A percentile compares a stretch with the other conserved stretches of the same genome.
Conservation (phyloP, 2,797 vertebrate genomes). For the Neostethus bicornis region DNA sequence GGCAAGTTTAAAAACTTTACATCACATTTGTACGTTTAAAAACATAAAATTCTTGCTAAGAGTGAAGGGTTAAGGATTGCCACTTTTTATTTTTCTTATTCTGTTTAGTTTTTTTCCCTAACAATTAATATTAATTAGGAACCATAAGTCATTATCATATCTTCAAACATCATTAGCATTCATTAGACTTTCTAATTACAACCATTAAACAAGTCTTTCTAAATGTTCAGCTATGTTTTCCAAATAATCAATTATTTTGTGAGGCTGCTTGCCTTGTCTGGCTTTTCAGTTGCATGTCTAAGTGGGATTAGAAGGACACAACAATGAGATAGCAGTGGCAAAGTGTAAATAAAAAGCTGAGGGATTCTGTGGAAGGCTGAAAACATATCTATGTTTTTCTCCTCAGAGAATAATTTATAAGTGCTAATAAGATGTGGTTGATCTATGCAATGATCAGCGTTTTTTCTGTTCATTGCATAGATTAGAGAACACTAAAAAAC, state of each 20-base stretch:
- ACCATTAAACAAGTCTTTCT: neutral
- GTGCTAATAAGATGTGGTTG: neutral
- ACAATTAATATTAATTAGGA: no score
- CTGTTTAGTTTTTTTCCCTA: no score
- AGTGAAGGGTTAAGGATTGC: no score
- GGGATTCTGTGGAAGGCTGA: neutral
- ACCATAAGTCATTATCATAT: slow-evolving; percentile 5
- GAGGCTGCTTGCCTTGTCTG: neutral
- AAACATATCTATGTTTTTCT: neutral
- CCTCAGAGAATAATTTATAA: neutral
- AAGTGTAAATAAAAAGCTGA: neutral
- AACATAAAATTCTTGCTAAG: no score
- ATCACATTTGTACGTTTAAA: no score
- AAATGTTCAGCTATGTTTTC: slow-evolving; percentile 1
- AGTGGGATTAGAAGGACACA: neutral
- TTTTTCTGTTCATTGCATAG: no score
- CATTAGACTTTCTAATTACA: neutral
- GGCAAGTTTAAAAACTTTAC: no score
- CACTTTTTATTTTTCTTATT: no score
- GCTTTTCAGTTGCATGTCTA: neutral
- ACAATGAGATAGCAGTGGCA: no score
- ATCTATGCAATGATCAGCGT: neutral
- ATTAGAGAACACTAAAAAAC: neutral
- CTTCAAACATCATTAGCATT: slow-evolving; percentile 12
- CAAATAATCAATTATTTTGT: neutral